Conservation (phyloP, 2,113 vertebrate species). For the Nipponia nippon region DNA sequence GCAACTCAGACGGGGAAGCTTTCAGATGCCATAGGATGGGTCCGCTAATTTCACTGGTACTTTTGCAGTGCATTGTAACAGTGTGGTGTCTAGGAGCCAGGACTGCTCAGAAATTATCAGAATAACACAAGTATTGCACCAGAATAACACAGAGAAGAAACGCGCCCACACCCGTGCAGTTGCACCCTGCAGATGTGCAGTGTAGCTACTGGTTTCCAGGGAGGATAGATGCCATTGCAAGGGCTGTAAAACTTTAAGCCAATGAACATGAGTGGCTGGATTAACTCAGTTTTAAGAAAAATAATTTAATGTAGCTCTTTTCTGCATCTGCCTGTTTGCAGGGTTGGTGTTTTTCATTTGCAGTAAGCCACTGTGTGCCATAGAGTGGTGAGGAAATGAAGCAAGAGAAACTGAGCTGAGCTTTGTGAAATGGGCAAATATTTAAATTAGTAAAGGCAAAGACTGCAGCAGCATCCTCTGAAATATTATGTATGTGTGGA, state of each 20-base stretch:
- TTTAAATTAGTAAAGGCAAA: conserved; percentile 23
- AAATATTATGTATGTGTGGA: neutral
- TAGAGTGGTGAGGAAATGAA: neutral
- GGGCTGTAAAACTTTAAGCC: neutral
- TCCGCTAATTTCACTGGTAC: neutral
- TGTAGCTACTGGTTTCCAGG: neutral
- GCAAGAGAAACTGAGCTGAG: neutral
- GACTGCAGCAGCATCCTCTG: neutral
- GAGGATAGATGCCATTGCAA: neutral
- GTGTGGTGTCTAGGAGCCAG: neutral
- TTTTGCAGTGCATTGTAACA: neutral
- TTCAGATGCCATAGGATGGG: neutral
- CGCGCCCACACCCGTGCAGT: rapidly evolving
- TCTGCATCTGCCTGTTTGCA: neutral
- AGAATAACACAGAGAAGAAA: neutral
- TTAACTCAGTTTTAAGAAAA: neutral
- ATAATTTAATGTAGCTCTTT: neutral
- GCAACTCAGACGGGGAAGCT: neutral
- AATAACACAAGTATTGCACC: neutral
- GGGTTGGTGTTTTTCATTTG: neutral
- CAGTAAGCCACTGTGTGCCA: neutral
- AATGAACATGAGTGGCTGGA: neutral
- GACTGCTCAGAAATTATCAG: neutral
- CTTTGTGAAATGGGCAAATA: conserved; percentile 1
- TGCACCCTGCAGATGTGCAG: neutral